A percentile compares a stretch with the other conserved stretches of the same genome.
Evolutionary conservation across 2,113 vertebrate species (phyloP).

Genomic region (Grus americana): DNA sequence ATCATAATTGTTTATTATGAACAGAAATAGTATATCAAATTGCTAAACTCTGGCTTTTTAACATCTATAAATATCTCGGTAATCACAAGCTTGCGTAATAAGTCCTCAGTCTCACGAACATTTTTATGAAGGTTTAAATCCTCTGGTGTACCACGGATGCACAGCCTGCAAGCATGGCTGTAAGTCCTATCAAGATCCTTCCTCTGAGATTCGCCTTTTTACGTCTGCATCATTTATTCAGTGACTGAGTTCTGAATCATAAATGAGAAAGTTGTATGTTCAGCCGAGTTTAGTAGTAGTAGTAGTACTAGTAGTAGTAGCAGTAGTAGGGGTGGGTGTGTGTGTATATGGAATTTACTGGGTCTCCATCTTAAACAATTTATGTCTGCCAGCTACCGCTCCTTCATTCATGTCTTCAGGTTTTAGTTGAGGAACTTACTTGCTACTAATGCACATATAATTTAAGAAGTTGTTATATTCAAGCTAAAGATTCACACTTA

Average conservation of each 20-base stretch:
- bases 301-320: no score
- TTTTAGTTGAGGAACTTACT: not conserved
- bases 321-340: no score
- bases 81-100: not conserved
- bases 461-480: not conserved
- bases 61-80: not conserved
- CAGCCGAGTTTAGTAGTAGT: not conserved
- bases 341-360: not conserved
- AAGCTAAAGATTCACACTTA: not conserved
- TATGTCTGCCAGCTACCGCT: not conserved
- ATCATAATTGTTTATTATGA: not conserved
- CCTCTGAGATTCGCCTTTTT: not conserved
- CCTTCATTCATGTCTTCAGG: not conserved
- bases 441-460: fast-evolving
- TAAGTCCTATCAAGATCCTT: not conserved
- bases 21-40: not conserved
- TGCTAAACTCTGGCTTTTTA: not conserved
- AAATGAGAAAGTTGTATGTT: not conserved
- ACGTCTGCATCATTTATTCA: not conserved
- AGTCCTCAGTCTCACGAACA: not conserved
- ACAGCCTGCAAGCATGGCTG: not conserved
- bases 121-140: not conserved
- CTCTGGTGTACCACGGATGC: not conserved
- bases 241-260: not conserved
- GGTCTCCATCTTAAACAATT: not conserved